Percentiles rank a stretch among this genome's conserved stretches.
phyloP scores from a whole-genome alignment of 2,113 vertebrate genomes.

The Sander vitreus region DNA sequence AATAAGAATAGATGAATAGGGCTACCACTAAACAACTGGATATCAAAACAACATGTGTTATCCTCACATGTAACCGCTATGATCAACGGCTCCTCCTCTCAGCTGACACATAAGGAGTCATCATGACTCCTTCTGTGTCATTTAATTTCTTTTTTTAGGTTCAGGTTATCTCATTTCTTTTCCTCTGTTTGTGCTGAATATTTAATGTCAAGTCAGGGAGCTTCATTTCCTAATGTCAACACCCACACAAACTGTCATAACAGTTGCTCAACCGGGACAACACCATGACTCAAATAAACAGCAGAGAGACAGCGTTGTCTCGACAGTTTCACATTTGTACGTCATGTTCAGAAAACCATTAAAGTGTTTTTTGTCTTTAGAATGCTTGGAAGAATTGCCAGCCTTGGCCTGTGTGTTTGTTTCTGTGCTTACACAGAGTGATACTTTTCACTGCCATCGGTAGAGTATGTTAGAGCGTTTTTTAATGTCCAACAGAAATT shows the following conservation, averaged over 20 bases:
- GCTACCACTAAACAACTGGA: background rate
- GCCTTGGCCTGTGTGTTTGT: background rate
- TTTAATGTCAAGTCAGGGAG: slow-evolving; percentile 34
- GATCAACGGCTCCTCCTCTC: slow-evolving; percentile 12
- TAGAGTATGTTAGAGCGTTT: too few relatives aligned
- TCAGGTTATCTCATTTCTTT: slow-evolving; percentile 27
- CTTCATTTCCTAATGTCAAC: slow-evolving; percentile 65
- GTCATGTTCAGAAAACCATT: slow-evolving; percentile 4
- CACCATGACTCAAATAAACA: slow-evolving; percentile 30
- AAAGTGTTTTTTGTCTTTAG: background rate
- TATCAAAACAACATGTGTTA: background rate
- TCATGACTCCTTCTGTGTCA: slow-evolving; percentile 38
- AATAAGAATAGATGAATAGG: slow-evolving; percentile 1
- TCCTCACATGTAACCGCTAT: slow-evolving; percentile 4
- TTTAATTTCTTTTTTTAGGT: slow-evolving; percentile 20
- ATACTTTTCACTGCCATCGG: background rate
- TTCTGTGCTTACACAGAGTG: background rate
- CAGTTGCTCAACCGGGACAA: slow-evolving; percentile 30
- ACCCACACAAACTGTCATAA: slow-evolving; percentile 50
- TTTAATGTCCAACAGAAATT: background rate
- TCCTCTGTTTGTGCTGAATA: slow-evolving; percentile 44
- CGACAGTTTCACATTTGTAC: background rate
- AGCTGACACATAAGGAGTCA: slow-evolving; percentile 28
- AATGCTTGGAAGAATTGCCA: background rate
- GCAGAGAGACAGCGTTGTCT: slow-evolving; percentile 5